Evolutionary conservation across 2,113 vertebrate genomes (phyloP).

Genomic region (Gambusia affinis): DNA sequence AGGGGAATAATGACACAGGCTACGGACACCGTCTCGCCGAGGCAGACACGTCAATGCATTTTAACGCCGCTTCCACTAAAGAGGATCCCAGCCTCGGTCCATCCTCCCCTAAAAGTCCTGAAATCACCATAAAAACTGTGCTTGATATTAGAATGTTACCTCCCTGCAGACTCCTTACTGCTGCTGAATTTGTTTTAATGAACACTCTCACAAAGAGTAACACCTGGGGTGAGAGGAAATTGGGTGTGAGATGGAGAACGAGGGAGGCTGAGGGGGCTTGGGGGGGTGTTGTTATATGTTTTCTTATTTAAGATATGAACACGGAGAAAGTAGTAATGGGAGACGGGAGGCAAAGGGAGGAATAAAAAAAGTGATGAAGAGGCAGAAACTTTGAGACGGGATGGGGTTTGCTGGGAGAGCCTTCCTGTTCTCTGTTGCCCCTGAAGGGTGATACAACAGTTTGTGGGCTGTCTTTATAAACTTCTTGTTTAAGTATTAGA

Average conservation of each 20-base stretch:
- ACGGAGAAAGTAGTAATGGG: constrained; percentile 34
- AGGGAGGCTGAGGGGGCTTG: neutral
- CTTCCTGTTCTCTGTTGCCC: constrained; percentile 56
- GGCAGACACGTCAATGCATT: constrained; percentile 35
- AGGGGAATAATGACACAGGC: constrained; percentile 44
- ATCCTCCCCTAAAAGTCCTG: constrained; percentile 16
- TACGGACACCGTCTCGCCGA: constrained; percentile 18
- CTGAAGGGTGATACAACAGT: constrained; percentile 32
- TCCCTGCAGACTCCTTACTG: constrained; percentile 58
- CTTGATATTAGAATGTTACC: constrained; percentile 54
- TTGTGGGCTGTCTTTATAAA: constrained; percentile 35
- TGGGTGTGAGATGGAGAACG: constrained; percentile 34
- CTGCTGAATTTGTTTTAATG: constrained; percentile 69
- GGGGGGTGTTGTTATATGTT: constrained; percentile 32
- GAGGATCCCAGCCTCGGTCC: constrained; percentile 6
- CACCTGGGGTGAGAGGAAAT: constrained; percentile 64
- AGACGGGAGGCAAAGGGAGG: constrained; percentile 14
- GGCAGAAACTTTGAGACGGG: constrained; percentile 53
- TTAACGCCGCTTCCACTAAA: constrained; percentile 23
- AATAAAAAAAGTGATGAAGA: constrained; percentile 65
- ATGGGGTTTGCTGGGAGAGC: constrained; percentile 45
- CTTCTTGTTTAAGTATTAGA: constrained; percentile 31
- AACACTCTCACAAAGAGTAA: constrained; percentile 58
- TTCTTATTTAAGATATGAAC: constrained; percentile 57
- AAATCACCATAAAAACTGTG: constrained; percentile 32